Evolutionary conservation across 2,797 vertebrate species (phyloP), one percentile per base, ranked within the genome.

Genomic region (Toxotes lorentzi): DNA sequence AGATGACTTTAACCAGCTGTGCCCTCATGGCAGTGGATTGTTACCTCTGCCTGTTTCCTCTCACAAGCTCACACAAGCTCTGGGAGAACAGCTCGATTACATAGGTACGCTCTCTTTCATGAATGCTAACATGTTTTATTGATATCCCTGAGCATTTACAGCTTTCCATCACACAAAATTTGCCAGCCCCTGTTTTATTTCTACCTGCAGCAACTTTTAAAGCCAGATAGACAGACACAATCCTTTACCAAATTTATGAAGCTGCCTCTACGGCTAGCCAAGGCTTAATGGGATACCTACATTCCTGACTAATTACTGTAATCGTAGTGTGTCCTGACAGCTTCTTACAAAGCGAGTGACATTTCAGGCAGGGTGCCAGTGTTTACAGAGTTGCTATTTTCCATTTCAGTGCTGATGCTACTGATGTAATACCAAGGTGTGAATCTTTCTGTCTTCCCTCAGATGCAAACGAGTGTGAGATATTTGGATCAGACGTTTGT

Each of bases 401-500:
- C 38, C 40, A 13, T 58, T 19, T 62, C 10, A 30, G 27, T 30
- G 4, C 27, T 30, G 27, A 30, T 30, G 27, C 30, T 10, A 34
- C 30, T 61, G 60, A 47, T 68, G 30, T 79, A 63, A 73, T 13
- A 51, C 51, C 38, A 58, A 61, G 0, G 6, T 61, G 30, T 80
- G 57, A 73, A 62, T 84, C 35, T 81, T 30, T 83, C 23, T 69
- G 27, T 70, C 40, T 70, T 60, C 32, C 73, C 48, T 66, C 89
- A 95, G 95, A 96, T 90, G 94, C 93, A 50, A 91, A 96, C n/a
- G 95, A 96, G 79, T 96, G 95, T 77, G 89, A 94, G 71, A 94
- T 96, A 94, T 96, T 96, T 87, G 94, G 92, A 54, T 53, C 92
- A 0, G 95, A 96, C 73, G 93, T 96, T 68, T 96, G 95, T 78